Conservation (phyloP, 2,113 vertebrate species). For the Xyliphius kryptos region DNA sequence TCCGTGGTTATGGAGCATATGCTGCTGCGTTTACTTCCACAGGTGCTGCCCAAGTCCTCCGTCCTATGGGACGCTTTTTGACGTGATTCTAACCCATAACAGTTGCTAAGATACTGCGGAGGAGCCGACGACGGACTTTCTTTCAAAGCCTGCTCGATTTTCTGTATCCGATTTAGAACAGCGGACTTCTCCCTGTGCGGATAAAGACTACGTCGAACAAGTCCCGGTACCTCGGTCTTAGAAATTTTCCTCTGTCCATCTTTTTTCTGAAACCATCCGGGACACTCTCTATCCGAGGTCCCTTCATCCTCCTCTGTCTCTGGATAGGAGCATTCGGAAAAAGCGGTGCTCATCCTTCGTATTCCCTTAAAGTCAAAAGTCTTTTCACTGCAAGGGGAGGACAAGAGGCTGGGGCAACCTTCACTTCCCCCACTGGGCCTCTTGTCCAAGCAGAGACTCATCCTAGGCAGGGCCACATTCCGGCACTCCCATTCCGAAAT, state of each 20-base stretch:
- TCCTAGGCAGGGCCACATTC: slow-evolving; percentile 73
- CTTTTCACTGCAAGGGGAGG: slow-evolving; percentile 89
- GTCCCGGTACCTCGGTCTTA: slow-evolving; percentile 66
- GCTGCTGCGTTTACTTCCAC: slow-evolving; percentile 67
- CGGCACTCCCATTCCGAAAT: slow-evolving; percentile 97
- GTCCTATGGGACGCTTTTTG: slow-evolving; percentile 65
- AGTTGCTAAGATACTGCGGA: slow-evolving; percentile 89
- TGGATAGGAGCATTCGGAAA: slow-evolving; percentile 90
- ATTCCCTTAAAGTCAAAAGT: slow-evolving; percentile 88
- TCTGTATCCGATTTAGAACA: slow-evolving; percentile 93
- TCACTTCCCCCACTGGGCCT: slow-evolving; percentile 73
- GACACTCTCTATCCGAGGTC: slow-evolving; percentile 72
- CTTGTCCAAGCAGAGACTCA: slow-evolving; percentile 79
- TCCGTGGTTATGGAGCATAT: slow-evolving; percentile 68
- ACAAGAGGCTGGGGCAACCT: slow-evolving; percentile 80
- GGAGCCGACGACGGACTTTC: slow-evolving; percentile 82
- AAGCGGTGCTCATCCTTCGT: slow-evolving; percentile 91
- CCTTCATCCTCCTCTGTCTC: slow-evolving; percentile 88
- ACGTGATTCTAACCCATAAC: slow-evolving; percentile 81
- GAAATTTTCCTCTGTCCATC: slow-evolving; percentile 52
- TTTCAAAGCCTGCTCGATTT: slow-evolving; percentile 92
- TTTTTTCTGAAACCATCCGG: slow-evolving; percentile 73
- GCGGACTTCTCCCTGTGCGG: slow-evolving; percentile 84
- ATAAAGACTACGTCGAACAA: slow-evolving; percentile 71
- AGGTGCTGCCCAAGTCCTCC: slow-evolving; percentile 67